Conservation (phyloP, 2,888 invertebrate genomes). For the Lasioglossum figueresi region DNA sequence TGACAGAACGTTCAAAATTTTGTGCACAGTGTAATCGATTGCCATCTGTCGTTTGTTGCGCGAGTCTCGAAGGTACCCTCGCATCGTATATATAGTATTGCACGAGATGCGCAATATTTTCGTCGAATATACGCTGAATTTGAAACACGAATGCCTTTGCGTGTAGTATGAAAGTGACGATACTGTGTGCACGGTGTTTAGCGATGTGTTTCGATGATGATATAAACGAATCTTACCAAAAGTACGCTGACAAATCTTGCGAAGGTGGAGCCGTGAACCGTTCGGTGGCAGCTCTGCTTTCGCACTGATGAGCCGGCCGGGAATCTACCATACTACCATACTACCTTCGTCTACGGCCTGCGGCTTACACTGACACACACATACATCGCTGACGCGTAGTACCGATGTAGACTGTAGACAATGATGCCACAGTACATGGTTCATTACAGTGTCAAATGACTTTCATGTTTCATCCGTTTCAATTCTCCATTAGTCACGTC, state of each 20-base stretch:
- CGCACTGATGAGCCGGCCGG: slow-evolving; percentile 37
- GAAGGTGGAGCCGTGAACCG: slow-evolving; percentile 15
- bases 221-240: slow-evolving; percentile 39
- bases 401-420: not conserved
- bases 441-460: not conserved
- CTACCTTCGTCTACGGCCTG: not conserved
- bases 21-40: slow-evolving; percentile 18
- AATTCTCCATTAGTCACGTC: not conserved
- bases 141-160: not conserved
- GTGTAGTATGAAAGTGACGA: not conserved
- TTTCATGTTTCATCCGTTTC: not conserved
- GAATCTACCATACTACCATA: not conserved
- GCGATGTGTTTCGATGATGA: not conserved
- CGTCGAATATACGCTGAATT: slow-evolving; percentile 5
- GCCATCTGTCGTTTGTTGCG: slow-evolving; percentile 56
- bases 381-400: not conserved
- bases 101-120: slow-evolving; percentile 7
- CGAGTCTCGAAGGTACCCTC: slow-evolving; percentile 20
- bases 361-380: not conserved
- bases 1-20: not conserved
- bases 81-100: slow-evolving; percentile 4
- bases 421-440: not conserved
- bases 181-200: not conserved
- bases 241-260: slow-evolving; percentile 2
- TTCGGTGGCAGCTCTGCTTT: slow-evolving; percentile 34